Conservation (phyloP, 1,140 invertebrate genomes). For the Pantala flavescens region DNA sequence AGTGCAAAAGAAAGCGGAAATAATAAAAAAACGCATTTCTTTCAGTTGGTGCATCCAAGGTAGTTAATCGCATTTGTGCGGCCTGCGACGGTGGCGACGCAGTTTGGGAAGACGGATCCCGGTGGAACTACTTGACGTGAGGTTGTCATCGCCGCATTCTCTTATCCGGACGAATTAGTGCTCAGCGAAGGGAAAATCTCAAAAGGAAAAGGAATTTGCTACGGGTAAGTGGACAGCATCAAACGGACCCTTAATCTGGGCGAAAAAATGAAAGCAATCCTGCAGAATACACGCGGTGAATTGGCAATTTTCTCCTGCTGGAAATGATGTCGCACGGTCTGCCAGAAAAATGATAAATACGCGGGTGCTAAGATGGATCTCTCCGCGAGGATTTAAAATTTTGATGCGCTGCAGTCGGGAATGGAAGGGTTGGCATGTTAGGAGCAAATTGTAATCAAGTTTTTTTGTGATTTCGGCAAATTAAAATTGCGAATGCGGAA, state of each 20-base stretch:
- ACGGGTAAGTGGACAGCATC: constrained; percentile 3
- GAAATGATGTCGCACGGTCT: neutral
- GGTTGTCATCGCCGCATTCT: neutral
- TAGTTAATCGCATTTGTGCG: too few species aligned
- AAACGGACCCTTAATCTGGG: constrained; percentile 3
- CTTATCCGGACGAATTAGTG: constrained; percentile 4
- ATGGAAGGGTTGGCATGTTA: too few species aligned
- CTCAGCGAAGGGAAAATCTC: neutral
- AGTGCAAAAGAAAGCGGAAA: too few species aligned
- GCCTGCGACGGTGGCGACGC: neutral
- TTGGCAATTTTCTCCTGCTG: neutral
- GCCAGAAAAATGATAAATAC: constrained; percentile 3
- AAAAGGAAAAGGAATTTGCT: constrained; percentile 10
- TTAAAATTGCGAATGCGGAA: too few species aligned
- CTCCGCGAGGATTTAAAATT: too few species aligned
- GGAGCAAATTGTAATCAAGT: too few species aligned
- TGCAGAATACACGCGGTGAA: neutral
- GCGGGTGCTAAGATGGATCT: neutral
- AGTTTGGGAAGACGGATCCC: neutral
- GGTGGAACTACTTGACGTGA: neutral
- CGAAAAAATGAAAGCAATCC: neutral
- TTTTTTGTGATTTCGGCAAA: too few species aligned
- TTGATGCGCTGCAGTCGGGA: too few species aligned
- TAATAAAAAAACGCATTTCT: too few species aligned
- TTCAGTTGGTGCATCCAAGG: too few species aligned